Conservation (phyloP, 2,888 invertebrate genomes). For the Ferrisia virgata region DNA sequence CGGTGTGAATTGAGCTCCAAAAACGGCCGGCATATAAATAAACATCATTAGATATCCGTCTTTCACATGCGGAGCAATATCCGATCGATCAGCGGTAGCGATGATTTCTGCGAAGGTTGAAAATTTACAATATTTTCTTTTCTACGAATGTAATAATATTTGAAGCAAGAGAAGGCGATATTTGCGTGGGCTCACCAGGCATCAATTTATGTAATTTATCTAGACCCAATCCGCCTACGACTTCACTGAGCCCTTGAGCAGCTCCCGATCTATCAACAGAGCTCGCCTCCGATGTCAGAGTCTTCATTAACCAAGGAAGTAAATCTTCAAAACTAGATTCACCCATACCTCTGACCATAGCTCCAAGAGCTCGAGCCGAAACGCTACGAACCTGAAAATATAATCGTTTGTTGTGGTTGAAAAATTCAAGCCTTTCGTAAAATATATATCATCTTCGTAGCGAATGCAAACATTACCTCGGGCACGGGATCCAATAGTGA, state of each 20-base stretch:
- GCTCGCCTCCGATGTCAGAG: constrained; percentile 88
- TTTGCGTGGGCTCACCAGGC: constrained; percentile 63
- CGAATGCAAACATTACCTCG: constrained; percentile 60
- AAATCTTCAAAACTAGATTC: constrained; percentile 94
- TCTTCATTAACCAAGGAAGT: constrained; percentile 97
- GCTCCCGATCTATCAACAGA: constrained; percentile 95
- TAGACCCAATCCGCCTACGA: constrained; percentile 92
- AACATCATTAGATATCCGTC: constrained; percentile 99
- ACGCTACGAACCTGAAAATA: constrained; percentile 74
- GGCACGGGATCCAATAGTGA: constrained; percentile 97
- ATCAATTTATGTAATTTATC: constrained; percentile 93
- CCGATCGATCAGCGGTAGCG: constrained; percentile 84
- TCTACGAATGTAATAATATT: not conserved
- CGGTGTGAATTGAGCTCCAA: constrained; percentile 90
- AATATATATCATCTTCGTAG: not conserved
- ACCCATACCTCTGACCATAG: constrained; percentile 97
- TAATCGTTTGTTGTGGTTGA: not conserved
- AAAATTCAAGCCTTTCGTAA: too few species aligned
- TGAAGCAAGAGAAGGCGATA: not conserved
- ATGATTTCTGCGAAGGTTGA: constrained; percentile 70
- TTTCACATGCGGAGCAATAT: constrained; percentile 94
- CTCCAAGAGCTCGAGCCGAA: constrained; percentile 91
- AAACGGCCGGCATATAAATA: constrained; percentile 97
- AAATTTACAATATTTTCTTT: not conserved
- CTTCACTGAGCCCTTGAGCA: constrained; percentile 95